Percentiles rank a stretch among this genome's conserved stretches.
Conservation (phyloP, 2,113 vertebrate species). For the Scortum barcoo region DNA sequence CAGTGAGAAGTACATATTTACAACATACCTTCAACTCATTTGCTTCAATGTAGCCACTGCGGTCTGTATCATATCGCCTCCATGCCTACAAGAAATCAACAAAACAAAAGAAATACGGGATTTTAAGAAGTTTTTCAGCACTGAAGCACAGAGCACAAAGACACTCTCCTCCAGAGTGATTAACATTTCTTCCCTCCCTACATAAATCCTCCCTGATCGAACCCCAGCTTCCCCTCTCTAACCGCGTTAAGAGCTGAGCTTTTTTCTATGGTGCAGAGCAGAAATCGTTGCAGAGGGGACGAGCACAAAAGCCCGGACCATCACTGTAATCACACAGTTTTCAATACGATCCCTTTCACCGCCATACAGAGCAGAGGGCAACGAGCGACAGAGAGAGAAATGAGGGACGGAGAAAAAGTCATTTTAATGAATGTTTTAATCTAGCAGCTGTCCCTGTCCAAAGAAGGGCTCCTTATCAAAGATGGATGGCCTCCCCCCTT, state of each 20-base stretch:
- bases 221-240: conserved; percentile 27
- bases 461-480: conserved; percentile 84
- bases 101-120: conserved; percentile 20
- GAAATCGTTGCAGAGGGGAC: conserved; percentile 39
- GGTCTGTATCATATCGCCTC: conserved; percentile 95
- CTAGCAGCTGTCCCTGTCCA: conserved; percentile 80
- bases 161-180: conserved; percentile 12
- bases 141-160: conserved; percentile 8
- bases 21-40: conserved; percentile 95
- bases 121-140: conserved; percentile 21
- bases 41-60: conserved; percentile 97
- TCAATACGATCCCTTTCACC: conserved; percentile 48
- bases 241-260: conserved; percentile 35
- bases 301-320: conserved; percentile 9
- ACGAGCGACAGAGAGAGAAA: conserved; percentile 2
- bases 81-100: conserved; percentile 86
- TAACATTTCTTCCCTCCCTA: conserved; percentile 5
- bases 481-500: conserved; percentile 78
- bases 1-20: not conserved
- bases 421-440: conserved; percentile 87
- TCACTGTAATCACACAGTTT: conserved; percentile 56
- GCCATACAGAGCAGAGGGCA: conserved; percentile 25
- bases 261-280: conserved; percentile 43
- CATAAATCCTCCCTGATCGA: conserved; percentile 45
- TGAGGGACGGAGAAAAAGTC: conserved; percentile 45